Percentiles rank a stretch among this genome's conserved stretches.
These are phyloP conservation scores for Diadumene lineata DNA, from an alignment of 92 coral and sea anemone genomes.

Conservation along the genomic window DNA sequence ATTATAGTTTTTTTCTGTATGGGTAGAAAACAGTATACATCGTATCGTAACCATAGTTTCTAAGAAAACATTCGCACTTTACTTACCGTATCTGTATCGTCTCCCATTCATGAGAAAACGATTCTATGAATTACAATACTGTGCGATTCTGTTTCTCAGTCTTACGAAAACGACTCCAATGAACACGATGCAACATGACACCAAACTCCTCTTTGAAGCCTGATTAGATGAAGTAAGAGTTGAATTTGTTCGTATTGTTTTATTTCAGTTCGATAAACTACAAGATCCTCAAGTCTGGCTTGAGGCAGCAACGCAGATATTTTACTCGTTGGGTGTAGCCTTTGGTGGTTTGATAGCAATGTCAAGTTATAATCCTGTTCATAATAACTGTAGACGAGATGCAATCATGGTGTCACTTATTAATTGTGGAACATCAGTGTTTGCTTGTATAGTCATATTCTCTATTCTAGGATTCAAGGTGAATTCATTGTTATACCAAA, in stretches of 20 bases:
- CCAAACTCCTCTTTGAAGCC: no score
- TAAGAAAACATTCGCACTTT: no score
- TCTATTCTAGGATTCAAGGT: slow-evolving; percentile 96
- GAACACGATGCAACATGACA: no score
- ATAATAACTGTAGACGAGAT: slow-evolving; percentile 91
- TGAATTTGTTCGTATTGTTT: not conserved
- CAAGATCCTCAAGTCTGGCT: slow-evolving; percentile 87
- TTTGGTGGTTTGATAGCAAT: slow-evolving; percentile 98
- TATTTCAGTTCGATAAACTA: slow-evolving; percentile 68
- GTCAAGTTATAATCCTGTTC: slow-evolving; percentile 94
- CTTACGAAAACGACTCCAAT: no score
- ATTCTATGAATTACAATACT: no score
- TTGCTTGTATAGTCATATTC: slow-evolving; percentile 94
- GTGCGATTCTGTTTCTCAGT: no score
- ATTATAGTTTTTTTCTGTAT: not conserved
- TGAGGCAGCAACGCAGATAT: slow-evolving; percentile 98
- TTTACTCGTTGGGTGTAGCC: slow-evolving; percentile 91
- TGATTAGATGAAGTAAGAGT: not conserved
- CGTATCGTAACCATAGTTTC: no score
- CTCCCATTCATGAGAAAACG: no score
- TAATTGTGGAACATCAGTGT: slow-evolving; percentile 92
- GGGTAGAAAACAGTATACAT: no score
- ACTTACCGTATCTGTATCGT: no score
- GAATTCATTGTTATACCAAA: not conserved
- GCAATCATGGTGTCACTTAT: slow-evolving; percentile 95